Evolutionary conservation across 2,888 invertebrate genomes (phyloP).

Genomic region (Oscheius sp.): DNA sequence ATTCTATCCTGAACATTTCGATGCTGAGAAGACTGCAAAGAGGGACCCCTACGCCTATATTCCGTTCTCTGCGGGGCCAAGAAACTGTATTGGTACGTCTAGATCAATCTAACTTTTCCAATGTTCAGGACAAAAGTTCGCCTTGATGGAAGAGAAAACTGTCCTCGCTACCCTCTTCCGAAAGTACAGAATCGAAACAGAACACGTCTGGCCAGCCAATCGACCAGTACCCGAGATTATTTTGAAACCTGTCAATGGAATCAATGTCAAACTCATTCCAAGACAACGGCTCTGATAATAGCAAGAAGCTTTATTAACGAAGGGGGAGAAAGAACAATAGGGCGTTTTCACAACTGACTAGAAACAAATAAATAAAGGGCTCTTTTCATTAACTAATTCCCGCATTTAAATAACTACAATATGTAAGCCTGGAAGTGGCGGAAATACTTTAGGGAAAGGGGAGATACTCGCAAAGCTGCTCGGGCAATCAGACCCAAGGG

Average conservation of each 20-base stretch:
- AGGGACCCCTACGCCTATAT: slow-evolving; percentile 65
- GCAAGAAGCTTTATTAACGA: slow-evolving; percentile 26
- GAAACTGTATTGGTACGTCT: slow-evolving; percentile 66
- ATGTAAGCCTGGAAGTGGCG: slow-evolving; percentile 14
- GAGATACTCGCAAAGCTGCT: slow-evolving; percentile 32
- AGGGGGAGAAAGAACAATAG: slow-evolving; percentile 7
- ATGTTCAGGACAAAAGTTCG: slow-evolving; percentile 69
- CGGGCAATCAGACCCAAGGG: slow-evolving; percentile 18
- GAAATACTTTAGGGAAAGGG: slow-evolving; percentile 13
- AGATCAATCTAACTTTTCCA: background rate
- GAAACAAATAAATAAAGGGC: slow-evolving; percentile 19
- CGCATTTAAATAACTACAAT: slow-evolving; percentile 19
- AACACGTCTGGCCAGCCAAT: slow-evolving; percentile 52
- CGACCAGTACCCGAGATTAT: slow-evolving; percentile 47
- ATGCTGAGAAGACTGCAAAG: slow-evolving; percentile 69
- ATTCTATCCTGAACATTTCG: slow-evolving; percentile 75
- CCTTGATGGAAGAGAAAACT: slow-evolving; percentile 74
- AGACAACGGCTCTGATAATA: background rate
- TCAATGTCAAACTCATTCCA: slow-evolving; percentile 26
- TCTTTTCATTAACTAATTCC: background rate
- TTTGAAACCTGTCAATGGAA: slow-evolving; percentile 41
- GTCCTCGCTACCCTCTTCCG: slow-evolving; percentile 73
- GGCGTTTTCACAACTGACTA: background rate
- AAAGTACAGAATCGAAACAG: slow-evolving; percentile 67
- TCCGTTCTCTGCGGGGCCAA: slow-evolving; percentile 70